Base-by-base conservation (phyloP, 2,797 vertebrate genomes). In the Nannoperca australis region DNA sequence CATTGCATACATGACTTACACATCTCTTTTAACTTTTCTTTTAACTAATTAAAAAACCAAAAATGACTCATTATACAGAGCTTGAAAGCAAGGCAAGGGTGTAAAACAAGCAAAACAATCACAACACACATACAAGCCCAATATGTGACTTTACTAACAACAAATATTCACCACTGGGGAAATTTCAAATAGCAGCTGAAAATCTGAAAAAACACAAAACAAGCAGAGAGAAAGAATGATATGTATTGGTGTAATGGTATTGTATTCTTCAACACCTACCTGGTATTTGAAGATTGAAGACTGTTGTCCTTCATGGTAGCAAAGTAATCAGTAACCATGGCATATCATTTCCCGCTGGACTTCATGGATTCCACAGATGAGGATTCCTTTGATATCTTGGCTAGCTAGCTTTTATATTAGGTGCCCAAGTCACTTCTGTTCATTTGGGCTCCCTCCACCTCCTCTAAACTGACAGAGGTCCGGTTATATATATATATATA, bases 11-110 rank as follows among this genome's bases (percentile, higher is more conserved):
- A 56, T 56, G 24, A n/a, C 17, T 68, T 42, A n/a, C 15, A 53
- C 47, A 7, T 66, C 3, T 30, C 13, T 17, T 49, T 67, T 20
- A 38, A 8, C 47, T n/a, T n/a, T n/a, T n/a, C n/a, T n/a, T n/a
- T n/a, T 24, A 13, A 42, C 40, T 42, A 40, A 40, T 40, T 40
- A 42, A 42, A 42, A 42, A 42, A 12, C 5, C 13, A 65, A 56
- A 17, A 64, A 73, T 55, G 36, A 40, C 49, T 14, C 17, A 53
- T 60, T 60, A 44, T 49, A 45, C 38, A 73, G 7, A 44, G 14
- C 30, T 47, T 7, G 32, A 14, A 32, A 17, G 36, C 40, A 76
- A 70, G 7, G 22, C 30, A 67, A 60, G 12, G 5, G 60, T 12
- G 15, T 20, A 51, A 51, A 44, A 34, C 7, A 13, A 55, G 7